Evolutionary conservation across 2,113 vertebrate species (phyloP).

Genomic region (Melozone crissalis): DNA sequence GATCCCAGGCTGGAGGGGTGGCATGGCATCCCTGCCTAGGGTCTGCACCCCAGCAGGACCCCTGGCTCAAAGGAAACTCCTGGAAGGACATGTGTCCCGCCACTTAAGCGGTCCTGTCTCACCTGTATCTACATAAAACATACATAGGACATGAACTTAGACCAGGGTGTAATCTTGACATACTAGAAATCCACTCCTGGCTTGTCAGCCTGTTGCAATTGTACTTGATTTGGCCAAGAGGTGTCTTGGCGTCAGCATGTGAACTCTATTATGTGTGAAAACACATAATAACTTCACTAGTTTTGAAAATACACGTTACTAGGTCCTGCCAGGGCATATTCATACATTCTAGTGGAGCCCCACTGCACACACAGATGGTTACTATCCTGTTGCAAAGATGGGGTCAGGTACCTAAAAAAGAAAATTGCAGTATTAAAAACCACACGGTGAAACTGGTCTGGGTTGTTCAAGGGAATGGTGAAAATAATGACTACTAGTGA

Average conservation of each 20-base stretch:
- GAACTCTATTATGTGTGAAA: neutral
- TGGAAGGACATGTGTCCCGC: fast-evolving
- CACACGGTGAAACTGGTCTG: fast-evolving
- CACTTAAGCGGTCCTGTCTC: fast-evolving
- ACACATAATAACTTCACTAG: fast-evolving
- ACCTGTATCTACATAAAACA: neutral
- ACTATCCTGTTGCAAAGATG: neutral
- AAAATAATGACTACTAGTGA: neutral
- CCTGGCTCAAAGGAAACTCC: neutral
- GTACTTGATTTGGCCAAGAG: neutral
- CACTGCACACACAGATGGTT: neutral
- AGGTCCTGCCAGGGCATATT: neutral
- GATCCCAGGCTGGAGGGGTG: neutral
- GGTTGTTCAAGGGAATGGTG: neutral
- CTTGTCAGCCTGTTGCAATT: neutral
- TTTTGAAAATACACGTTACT: neutral
- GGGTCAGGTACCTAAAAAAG: neutral
- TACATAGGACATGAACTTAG: neutral
- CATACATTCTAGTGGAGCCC: neutral
- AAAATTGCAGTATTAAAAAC: neutral
- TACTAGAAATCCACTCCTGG: neutral
- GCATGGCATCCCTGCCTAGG: neutral
- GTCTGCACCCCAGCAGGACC: neutral
- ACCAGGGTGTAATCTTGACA: neutral
- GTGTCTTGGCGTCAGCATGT: neutral